A percentile compares a stretch with the other conserved stretches of the same genome.
Conservation (phyloP, 2,888 invertebrate species). For the Megaustenia siamemsis region DNA sequence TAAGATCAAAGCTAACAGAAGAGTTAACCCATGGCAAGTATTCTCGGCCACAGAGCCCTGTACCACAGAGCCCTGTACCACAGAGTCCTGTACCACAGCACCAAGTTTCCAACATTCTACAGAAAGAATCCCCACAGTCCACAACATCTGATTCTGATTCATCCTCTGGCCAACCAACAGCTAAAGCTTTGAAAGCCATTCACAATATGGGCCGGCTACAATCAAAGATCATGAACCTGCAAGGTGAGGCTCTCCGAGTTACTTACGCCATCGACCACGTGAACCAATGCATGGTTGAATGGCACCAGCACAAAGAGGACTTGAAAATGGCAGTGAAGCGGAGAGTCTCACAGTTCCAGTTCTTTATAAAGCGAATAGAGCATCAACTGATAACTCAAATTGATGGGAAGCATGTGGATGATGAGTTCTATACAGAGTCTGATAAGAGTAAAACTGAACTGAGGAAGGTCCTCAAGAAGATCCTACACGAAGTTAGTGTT, state of each 20-base stretch:
- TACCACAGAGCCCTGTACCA: neutral
- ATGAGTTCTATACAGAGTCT: conserved; percentile 51
- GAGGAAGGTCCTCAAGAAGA: conserved; percentile 53
- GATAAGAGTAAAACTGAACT: conserved; percentile 55
- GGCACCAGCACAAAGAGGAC: conserved; percentile 61
- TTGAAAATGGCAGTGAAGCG: conserved; percentile 61
- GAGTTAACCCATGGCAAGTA: neutral
- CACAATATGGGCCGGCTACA: conserved; percentile 50
- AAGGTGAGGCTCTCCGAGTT: conserved; percentile 59
- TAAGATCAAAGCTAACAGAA: conserved; percentile 5
- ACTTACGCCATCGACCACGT: conserved; percentile 61
- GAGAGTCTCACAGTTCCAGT: conserved; percentile 64
- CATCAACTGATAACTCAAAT: conserved; percentile 63
- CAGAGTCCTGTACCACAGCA: neutral
- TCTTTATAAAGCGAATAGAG: conserved; percentile 63
- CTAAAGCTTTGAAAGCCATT: conserved; percentile 42
- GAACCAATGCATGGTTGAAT: conserved; percentile 60
- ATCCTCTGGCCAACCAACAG: neutral
- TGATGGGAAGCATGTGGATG: conserved; percentile 58
- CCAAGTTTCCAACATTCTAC: neutral
- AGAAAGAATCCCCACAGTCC: neutral
- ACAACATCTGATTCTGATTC: neutral
- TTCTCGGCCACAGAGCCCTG: neutral
- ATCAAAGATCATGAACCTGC: conserved; percentile 59
- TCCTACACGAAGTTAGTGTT: conserved; percentile 59